Evolutionary conservation across 2,797 vertebrate genomes (phyloP).

Genomic region (Bovichtus variegatus): DNA sequence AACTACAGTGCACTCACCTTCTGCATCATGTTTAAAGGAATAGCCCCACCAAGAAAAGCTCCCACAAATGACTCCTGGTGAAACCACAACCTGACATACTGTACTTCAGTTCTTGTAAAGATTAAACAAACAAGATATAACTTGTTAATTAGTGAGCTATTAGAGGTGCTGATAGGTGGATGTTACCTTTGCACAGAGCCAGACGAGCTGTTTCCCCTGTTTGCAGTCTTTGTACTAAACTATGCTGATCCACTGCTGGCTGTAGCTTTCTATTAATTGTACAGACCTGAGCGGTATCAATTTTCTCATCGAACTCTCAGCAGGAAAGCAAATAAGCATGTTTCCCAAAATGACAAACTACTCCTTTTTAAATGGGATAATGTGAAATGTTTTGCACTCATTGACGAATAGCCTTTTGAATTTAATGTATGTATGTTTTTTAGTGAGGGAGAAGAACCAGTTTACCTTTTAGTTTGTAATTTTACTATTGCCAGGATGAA

Average conservation of each 20-base stretch:
- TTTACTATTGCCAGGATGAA: background rate
- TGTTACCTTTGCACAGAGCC: background rate
- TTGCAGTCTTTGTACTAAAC: too few species aligned
- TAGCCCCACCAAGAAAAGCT: background rate
- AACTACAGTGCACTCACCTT: background rate
- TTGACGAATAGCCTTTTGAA: background rate
- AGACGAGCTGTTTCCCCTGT: background rate
- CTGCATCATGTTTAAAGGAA: background rate
- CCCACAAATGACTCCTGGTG: background rate
- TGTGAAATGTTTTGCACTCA: background rate
- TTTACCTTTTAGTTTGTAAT: background rate
- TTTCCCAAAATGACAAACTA: background rate
- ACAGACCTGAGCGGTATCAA: background rate
- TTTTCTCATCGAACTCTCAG: background rate
- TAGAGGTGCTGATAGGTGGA: background rate
- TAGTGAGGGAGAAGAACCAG: background rate
- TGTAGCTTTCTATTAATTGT: too few species aligned
- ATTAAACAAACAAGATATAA: too few species aligned
- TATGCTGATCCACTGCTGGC: too few species aligned
- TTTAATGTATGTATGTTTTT: background rate
- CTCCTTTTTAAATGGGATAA: background rate
- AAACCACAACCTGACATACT: background rate
- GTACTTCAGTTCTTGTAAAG: background rate
- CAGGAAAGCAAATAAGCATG: fast-evolving
- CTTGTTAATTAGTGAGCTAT: background rate